Evolutionary conservation across 2,888 invertebrate genomes (phyloP).

Genomic region (Tinea pellionella): DNA sequence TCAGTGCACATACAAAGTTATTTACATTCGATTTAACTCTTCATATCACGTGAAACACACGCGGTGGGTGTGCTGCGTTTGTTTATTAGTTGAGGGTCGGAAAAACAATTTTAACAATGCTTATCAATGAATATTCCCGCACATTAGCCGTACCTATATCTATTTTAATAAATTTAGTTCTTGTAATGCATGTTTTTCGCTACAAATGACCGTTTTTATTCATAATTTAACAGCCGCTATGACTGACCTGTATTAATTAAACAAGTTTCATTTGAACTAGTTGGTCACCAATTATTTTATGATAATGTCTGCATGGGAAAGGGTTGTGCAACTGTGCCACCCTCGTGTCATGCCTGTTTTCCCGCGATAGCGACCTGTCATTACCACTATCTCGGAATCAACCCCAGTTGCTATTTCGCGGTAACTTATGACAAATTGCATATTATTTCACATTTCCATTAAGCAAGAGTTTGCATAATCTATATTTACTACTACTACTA

Average conservation of each 20-base stretch:
- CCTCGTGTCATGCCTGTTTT: constrained; percentile 22
- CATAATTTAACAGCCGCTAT: no score
- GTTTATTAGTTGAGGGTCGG: not conserved
- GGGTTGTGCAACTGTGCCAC: not conserved
- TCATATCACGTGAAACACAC: constrained; percentile 17
- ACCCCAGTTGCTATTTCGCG: constrained; percentile 14
- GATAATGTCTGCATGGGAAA: not conserved
- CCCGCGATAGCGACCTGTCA: constrained; percentile 31
- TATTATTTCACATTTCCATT: not conserved
- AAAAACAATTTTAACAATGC: not conserved
- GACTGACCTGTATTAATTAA: not conserved
- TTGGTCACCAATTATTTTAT: not conserved
- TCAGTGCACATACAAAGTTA: constrained; percentile 8
- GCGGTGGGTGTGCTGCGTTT: not conserved
- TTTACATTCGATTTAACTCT: constrained; percentile 21
- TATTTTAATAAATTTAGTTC: no score
- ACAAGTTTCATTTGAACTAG: not conserved
- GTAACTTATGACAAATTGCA: constrained; percentile 7
- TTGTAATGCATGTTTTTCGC: no score
- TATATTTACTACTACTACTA: no score
- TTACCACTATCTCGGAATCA: constrained; percentile 30
- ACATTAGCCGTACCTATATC: no score
- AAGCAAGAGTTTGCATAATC: not conserved
- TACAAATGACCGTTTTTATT: no score
- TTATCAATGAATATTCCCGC: no score